Evolutionary conservation across 92 coral and sea anemone genomes (phyloP).

Genomic region (Epizoanthus illoricatus): DNA sequence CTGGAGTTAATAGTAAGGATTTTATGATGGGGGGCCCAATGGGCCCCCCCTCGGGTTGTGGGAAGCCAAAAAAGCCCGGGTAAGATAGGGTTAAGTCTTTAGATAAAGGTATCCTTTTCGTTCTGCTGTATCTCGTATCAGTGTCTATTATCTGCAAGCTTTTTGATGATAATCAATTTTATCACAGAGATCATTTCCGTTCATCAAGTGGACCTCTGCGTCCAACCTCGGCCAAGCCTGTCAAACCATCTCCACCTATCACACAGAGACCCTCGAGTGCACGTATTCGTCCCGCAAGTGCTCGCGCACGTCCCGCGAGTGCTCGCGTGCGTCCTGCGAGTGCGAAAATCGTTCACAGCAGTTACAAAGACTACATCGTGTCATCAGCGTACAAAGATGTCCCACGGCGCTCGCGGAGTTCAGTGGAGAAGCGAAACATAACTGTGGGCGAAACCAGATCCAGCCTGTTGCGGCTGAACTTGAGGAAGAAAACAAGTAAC

Average conservation of each 20-base stretch:
- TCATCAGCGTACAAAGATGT: slow-evolving; percentile 67
- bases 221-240: slow-evolving; percentile 23
- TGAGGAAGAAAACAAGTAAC: slow-evolving; percentile 61
- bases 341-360: slow-evolving; percentile 66
- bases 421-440: slow-evolving; percentile 4
- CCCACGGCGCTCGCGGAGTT: slow-evolving; percentile 40
- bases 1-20: too few species aligned
- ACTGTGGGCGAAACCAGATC: slow-evolving; percentile 66
- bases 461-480: slow-evolving; percentile 65
- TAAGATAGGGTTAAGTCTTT: too few species aligned
- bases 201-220: slow-evolving; percentile 29
- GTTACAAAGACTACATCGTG: slow-evolving; percentile 83
- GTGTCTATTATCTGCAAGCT: too few species aligned
- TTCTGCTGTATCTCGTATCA: too few species aligned
- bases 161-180: too few species aligned
- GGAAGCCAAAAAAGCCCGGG: too few species aligned
- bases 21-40: too few species aligned
- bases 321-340: slow-evolving; percentile 57
- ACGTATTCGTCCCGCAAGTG: slow-evolving; percentile 68
- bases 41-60: too few species aligned
- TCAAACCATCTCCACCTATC: slow-evolving; percentile 33
- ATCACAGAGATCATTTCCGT: slow-evolving; percentile 22
- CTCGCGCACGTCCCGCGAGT: slow-evolving; percentile 67
- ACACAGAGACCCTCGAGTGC: slow-evolving; percentile 46
- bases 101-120: too few species aligned